phyloP scores from a whole-genome alignment of 2,113 vertebrate genomes.

The Aptenodytes forsteri region DNA sequence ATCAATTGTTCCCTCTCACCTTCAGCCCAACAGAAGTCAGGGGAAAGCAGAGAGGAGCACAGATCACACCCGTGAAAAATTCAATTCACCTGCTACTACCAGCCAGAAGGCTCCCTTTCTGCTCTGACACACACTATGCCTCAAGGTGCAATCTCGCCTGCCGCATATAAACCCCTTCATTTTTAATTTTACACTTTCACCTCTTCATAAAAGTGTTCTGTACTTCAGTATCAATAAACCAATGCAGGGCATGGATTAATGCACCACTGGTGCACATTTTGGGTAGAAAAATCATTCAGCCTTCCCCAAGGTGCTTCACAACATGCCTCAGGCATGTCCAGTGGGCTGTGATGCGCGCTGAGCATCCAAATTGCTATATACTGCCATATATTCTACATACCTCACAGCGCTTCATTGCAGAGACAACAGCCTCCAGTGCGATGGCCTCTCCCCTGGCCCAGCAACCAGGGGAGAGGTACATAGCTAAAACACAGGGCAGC shows the following conservation, averaged over 20 bases:
- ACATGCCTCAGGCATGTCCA: not conserved
- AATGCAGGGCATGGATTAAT: not conserved
- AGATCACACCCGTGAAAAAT: not conserved
- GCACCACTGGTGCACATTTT: not conserved
- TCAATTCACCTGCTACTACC: not conserved
- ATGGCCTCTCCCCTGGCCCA: too few species aligned
- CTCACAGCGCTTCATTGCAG: not conserved
- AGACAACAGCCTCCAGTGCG: not conserved
- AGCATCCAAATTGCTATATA: fast-evolving
- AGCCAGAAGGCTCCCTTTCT: not conserved
- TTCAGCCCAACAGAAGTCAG: not conserved
- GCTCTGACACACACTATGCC: not conserved
- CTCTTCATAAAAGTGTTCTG: not conserved
- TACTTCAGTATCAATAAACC: not conserved
- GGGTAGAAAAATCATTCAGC: not conserved
- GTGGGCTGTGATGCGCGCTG: not conserved
- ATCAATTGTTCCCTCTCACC: not conserved
- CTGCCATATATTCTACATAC: not conserved
- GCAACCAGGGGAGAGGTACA: not conserved
- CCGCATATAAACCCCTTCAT: not conserved
- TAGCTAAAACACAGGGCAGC: not conserved
- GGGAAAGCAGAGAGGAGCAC: not conserved
- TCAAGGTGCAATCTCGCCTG: not conserved
- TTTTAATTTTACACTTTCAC: not conserved
- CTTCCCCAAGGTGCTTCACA: not conserved